Evolutionary conservation across 2,113 vertebrate genomes (phyloP).

Genomic region (Lamprotornis superbus): DNA sequence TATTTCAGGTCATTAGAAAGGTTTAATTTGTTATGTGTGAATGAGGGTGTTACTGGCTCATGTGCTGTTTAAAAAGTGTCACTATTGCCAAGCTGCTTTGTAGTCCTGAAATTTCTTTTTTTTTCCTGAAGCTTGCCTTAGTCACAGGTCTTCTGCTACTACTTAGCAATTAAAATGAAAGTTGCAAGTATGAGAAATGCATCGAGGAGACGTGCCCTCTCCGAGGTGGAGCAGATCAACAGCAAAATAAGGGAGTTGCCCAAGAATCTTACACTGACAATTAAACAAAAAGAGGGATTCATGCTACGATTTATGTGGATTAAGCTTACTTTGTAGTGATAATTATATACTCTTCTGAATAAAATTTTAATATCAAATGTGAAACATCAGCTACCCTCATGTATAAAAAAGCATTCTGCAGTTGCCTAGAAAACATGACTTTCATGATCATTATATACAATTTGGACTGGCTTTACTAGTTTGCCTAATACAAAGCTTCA

Average conservation of each 20-base stretch:
- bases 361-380: constrained; percentile 50
- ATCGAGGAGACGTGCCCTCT: neutral
- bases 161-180: constrained; percentile 52
- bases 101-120: neutral
- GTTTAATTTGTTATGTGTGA: neutral
- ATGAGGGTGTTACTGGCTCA: neutral
- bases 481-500: neutral
- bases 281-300: constrained; percentile 41
- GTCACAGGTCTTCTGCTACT: neutral
- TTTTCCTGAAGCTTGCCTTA: neutral
- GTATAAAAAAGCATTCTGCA: constrained; percentile 23
- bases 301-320: constrained; percentile 49
- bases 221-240: constrained; percentile 13
- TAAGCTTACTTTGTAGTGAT: constrained; percentile 62
- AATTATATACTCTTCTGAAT: constrained; percentile 49
- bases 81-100: neutral
- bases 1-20: neutral
- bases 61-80: neutral
- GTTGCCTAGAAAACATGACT: constrained; percentile 36
- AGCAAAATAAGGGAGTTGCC: constrained; percentile 44
- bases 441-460: constrained; percentile 15
- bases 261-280: neutral
- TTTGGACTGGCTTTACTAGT: constrained; percentile 56
- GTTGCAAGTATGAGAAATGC: neutral
- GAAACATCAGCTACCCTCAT: constrained; percentile 34